These are phyloP conservation scores for Mus minutoides DNA, from an alignment of 2,797 vertebrate genomes.

Conservation along the genomic window DNA sequence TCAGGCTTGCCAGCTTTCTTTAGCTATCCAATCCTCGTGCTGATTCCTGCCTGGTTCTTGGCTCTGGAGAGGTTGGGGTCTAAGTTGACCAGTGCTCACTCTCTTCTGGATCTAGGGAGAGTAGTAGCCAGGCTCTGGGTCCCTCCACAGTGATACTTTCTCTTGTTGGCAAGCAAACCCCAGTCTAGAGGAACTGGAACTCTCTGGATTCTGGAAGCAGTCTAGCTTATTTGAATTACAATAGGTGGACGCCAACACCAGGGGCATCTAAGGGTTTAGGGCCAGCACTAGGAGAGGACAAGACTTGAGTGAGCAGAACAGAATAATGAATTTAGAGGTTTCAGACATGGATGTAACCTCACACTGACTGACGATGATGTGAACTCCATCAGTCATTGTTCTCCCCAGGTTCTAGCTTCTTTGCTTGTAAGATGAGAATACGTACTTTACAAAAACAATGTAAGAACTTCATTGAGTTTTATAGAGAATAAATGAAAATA, in stretches of 20 bases:
- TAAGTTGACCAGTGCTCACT: not conserved
- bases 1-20: not conserved
- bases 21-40: not conserved
- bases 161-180: not conserved
- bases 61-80: not conserved
- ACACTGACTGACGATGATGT: not conserved
- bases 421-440: conserved; percentile 25
- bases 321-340: not conserved
- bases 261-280: not conserved
- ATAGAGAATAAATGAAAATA: conserved; percentile 32
- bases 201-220: not conserved
- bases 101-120: not conserved
- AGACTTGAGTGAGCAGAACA: not conserved
- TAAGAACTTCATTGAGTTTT: not conserved
- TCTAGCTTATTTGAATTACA: not conserved
- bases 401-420: conserved; percentile 6
- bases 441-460: not conserved
- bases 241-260: not conserved
- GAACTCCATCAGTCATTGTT: not conserved
- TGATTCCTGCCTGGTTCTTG: not conserved
- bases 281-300: not conserved
- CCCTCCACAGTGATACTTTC: not conserved
- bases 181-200: not conserved
- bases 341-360: not conserved
- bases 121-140: not conserved